These are phyloP conservation scores for Lates calcarifer DNA, from an alignment of 2,113 vertebrate genomes.

Conservation along the genomic window DNA sequence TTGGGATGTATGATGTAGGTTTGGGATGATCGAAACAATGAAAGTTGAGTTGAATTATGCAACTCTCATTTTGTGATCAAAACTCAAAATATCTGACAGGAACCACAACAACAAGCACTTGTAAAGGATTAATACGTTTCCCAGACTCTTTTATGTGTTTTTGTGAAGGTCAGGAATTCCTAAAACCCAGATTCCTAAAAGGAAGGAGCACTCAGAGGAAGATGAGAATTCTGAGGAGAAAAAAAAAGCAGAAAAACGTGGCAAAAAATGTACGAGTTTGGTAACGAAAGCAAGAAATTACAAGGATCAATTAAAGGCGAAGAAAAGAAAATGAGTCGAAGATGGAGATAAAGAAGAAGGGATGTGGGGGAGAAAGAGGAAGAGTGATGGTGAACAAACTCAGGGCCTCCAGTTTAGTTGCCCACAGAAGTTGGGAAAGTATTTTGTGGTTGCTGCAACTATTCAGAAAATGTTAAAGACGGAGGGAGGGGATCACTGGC, in stretches of 20 bases:
- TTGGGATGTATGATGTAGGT: no score
- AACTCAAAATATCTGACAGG: not conserved
- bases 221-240: not conserved
- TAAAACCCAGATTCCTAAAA: constrained; percentile 9
- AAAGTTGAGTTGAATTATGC: not conserved
- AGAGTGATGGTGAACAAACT: constrained; percentile 57
- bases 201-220: not conserved
- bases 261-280: not conserved
- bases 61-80: not conserved
- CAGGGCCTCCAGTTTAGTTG: constrained; percentile 73
- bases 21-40: not conserved
- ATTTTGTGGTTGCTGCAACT: constrained; percentile 83
- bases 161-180: not conserved
- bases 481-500: constrained; percentile 74
- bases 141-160: constrained; percentile 12
- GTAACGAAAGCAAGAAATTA: not conserved
- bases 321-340: not conserved
- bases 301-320: not conserved
- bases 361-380: constrained; percentile 21
- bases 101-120: not conserved
- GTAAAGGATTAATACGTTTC: not conserved
- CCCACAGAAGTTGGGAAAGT: constrained; percentile 85
- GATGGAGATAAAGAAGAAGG: constrained; percentile 14
- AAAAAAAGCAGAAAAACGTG: not conserved
- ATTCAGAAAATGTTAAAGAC: constrained; percentile 85